These are phyloP conservation scores for Chrysogorgia sp. DNA, from an alignment of 92 coral and sea anemone species.

Conservation along the genomic window DNA sequence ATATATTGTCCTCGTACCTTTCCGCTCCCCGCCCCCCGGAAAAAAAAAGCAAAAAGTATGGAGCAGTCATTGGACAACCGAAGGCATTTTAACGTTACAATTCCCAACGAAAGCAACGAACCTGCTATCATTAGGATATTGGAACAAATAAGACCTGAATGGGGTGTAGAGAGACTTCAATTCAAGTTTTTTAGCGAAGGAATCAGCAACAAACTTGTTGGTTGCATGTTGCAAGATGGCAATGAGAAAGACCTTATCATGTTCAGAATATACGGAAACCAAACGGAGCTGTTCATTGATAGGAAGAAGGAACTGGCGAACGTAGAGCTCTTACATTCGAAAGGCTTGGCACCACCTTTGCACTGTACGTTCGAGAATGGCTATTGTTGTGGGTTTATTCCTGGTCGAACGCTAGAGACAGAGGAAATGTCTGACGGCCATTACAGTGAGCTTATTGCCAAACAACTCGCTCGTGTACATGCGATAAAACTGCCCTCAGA, in stretches of 20 bases:
- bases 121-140: slow-evolving; percentile 71
- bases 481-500: slow-evolving; percentile 65
- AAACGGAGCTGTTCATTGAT: slow-evolving; percentile 93
- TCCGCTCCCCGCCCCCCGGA: too few species aligned
- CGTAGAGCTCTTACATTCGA: slow-evolving; percentile 68
- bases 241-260: slow-evolving; percentile 69
- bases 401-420: slow-evolving; percentile 77
- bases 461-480: slow-evolving; percentile 85
- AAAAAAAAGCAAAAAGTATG: too few species aligned
- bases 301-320: slow-evolving; percentile 83
- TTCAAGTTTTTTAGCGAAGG: slow-evolving; percentile 84
- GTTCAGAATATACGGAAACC: slow-evolving; percentile 88
- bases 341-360: slow-evolving; percentile 84
- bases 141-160: slow-evolving; percentile 66
- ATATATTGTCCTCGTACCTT: too few species aligned
- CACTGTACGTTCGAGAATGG: slow-evolving; percentile 88
- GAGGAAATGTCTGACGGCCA: slow-evolving; percentile 72
- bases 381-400: slow-evolving; percentile 75
- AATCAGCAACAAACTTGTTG: slow-evolving; percentile 91
- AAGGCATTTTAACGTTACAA: slow-evolving; percentile 62
- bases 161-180: slow-evolving; percentile 66
- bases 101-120: slow-evolving; percentile 70
- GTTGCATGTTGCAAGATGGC: slow-evolving; percentile 66
- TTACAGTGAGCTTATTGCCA: slow-evolving; percentile 72
- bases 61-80: neutral